A percentile compares a stretch with the other conserved stretches of the same genome.
Conservation (phyloP, 1,140 invertebrate genomes). For the Polypedilum pembai region DNA sequence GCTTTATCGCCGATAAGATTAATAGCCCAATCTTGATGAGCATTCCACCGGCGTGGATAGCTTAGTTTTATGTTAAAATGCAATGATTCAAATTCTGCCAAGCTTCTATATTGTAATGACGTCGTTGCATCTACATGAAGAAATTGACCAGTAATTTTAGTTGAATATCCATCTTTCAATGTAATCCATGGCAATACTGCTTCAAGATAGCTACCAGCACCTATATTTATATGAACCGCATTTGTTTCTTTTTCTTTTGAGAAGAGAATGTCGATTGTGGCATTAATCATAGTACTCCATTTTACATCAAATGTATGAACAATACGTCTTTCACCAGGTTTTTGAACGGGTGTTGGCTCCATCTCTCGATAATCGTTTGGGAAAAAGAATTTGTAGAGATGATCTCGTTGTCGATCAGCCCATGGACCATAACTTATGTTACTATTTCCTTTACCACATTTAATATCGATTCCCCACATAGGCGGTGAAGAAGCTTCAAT, state of each 20-base stretch:
- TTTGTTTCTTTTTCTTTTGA: constrained; percentile 96
- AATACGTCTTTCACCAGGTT: constrained; percentile 77
- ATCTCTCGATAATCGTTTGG: constrained; percentile 78
- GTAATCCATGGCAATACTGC: constrained; percentile 92
- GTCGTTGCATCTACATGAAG: constrained; percentile 90
- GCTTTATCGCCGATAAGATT: constrained; percentile 90
- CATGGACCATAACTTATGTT: constrained; percentile 98
- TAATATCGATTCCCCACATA: constrained; percentile 91
- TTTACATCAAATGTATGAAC: constrained; percentile 90
- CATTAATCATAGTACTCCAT: constrained; percentile 81
- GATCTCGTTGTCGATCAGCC: constrained; percentile 93
- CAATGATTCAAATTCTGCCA: constrained; percentile 88
- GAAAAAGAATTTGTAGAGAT: constrained; percentile 94
- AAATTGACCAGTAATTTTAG: constrained; percentile 85
- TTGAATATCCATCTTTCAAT: constrained; percentile 73
- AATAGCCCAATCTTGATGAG: constrained; percentile 86
- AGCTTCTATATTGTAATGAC: constrained; percentile 82
- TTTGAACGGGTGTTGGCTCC: constrained; percentile 65
- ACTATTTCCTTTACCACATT: constrained; percentile 86
- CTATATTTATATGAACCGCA: constrained; percentile 89
- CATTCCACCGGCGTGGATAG: constrained; percentile 90
- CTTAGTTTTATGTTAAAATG: constrained; percentile 67
- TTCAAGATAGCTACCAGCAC: constrained; percentile 88
- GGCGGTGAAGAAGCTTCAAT: constrained; percentile 80
- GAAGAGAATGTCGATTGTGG: constrained; percentile 91